These are phyloP conservation scores for Zeuzera pyrina DNA, from an alignment of 2,888 invertebrate genomes.

Conservation along the genomic window DNA sequence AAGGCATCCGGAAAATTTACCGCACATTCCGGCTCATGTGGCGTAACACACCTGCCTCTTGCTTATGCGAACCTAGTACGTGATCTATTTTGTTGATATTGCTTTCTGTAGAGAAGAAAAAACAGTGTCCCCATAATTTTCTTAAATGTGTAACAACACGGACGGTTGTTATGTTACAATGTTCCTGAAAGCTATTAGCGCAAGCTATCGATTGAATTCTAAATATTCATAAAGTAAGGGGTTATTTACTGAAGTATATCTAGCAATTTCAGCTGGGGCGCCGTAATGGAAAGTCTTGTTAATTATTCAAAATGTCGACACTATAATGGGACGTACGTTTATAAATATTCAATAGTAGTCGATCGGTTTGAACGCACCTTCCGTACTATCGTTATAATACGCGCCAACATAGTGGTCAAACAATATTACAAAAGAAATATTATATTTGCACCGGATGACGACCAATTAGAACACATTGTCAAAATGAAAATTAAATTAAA, in stretches of 20 bases:
- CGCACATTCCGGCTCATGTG: conserved; percentile 66
- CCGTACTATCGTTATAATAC: too few species aligned
- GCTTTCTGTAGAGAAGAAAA: conserved; percentile 25
- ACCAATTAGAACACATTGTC: conserved; percentile 53
- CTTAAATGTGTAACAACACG: background rate
- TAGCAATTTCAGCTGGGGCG: conserved; percentile 37
- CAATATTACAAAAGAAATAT: too few species aligned
- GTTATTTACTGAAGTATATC: conserved; percentile 35
- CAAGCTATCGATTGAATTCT: conserved; percentile 18
- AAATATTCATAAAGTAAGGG: conserved; percentile 39
- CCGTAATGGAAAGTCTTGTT: conserved; percentile 41
- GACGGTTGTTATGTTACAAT: too few species aligned
- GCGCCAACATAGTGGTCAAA: too few species aligned
- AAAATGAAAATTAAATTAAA: conserved; percentile 18
- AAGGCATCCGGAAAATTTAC: conserved; percentile 81
- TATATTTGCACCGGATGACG: too few species aligned
- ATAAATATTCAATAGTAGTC: conserved; percentile 60
- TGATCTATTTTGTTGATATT: conserved; percentile 50
- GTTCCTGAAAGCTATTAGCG: conserved; percentile 20
- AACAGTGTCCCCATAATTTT: conserved; percentile 2
- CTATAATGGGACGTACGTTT: conserved; percentile 50
- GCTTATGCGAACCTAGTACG: conserved; percentile 53
- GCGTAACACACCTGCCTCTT: conserved; percentile 63
- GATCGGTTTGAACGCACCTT: conserved; percentile 22
- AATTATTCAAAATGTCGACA: conserved; percentile 65